A percentile compares a stretch with the other conserved stretches of the same genome.
phyloP scores from a whole-genome alignment of 2,797 vertebrate genomes.

The Chiloscyllium punctatum region DNA sequence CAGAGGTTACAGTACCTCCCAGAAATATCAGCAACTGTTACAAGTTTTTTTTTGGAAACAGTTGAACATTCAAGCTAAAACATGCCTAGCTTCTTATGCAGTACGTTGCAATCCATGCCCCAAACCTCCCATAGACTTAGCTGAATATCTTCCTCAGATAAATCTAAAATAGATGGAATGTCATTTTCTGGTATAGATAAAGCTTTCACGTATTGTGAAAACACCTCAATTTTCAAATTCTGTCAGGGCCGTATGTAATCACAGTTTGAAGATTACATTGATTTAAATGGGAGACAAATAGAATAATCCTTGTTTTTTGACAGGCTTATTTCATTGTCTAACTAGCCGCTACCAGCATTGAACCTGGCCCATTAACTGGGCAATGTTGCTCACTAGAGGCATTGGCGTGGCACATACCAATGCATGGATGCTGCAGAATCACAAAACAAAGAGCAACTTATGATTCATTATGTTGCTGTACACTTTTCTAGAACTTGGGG shows the following conservation, averaged over 20 bases:
- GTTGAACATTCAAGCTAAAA: background rate
- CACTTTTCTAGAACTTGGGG: background rate
- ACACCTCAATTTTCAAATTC: background rate
- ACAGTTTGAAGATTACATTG: conserved; percentile 7
- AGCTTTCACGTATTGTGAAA: background rate
- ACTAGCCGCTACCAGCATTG: background rate
- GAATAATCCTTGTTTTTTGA: background rate
- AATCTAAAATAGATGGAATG: background rate
- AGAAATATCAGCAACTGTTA: background rate
- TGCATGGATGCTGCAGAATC: background rate
- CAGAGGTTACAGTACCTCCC: background rate
- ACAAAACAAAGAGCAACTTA: background rate
- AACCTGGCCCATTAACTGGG: background rate
- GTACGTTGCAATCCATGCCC: background rate
- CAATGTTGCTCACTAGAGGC: background rate
- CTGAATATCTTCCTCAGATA: background rate
- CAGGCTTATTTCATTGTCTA: background rate
- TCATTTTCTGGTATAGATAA: background rate
- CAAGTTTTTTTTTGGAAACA: background rate
- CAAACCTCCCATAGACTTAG: background rate
- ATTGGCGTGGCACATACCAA: background rate
- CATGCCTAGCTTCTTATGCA: background rate
- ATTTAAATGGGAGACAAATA: background rate
- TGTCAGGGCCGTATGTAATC: background rate
- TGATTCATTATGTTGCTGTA: too few relatives aligned